Evolutionary conservation across 2,888 invertebrate species (phyloP).

Genomic region (Hyppa rectilinea): DNA sequence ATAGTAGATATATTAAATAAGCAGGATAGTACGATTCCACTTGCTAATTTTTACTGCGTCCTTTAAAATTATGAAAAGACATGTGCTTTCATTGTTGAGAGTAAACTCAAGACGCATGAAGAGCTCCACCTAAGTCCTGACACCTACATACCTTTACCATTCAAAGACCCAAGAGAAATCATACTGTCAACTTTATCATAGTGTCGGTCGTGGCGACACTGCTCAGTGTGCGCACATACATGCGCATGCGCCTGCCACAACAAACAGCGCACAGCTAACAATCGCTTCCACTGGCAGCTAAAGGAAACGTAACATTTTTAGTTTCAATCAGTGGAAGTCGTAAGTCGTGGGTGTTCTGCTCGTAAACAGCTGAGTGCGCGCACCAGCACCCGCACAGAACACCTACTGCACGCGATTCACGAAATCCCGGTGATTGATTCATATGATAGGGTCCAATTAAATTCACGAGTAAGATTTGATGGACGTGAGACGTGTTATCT

Average conservation of each 20-base stretch:
- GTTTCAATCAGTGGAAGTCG: slow-evolving; percentile 67
- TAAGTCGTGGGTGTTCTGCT: slow-evolving; percentile 59
- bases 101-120: background rate
- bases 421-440: background rate
- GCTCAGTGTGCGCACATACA: slow-evolving; percentile 2
- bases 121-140: background rate
- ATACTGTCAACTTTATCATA: no score
- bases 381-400: no score
- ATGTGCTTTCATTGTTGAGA: no score
- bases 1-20: no score
- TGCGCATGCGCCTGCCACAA: slow-evolving; percentile 22
- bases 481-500: background rate
- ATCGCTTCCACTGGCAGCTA: slow-evolving; percentile 15
- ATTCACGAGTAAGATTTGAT: background rate
- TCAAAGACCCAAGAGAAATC: no score
- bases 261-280: slow-evolving; percentile 37
- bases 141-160: no score
- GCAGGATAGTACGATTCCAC: no score
- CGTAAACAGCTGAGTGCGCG: slow-evolving; percentile 37
- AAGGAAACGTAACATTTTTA: slow-evolving; percentile 56
- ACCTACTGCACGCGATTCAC: background rate
- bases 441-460: background rate
- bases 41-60: no score
- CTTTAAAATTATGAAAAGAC: background rate
- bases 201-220: no score